Base-by-base conservation (phyloP, 2,888 invertebrate species). In the Exephanes ischioxanthus region DNA sequence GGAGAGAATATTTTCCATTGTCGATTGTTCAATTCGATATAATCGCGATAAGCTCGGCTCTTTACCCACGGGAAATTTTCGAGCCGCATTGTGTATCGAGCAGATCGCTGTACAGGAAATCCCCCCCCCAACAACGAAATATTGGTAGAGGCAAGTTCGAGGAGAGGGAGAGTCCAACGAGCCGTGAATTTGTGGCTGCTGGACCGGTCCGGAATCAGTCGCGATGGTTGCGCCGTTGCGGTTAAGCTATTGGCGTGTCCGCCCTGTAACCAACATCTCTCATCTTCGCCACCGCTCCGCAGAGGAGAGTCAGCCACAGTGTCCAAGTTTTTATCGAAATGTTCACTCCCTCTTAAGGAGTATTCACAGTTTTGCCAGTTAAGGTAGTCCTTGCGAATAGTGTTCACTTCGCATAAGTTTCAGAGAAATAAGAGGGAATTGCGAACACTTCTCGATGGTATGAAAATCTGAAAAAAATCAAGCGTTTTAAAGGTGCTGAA, bases 41-140 rank as follows among this genome's bases (percentile, higher is more conserved):
- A 81, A 72, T 55, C 66, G 61, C 70, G 78, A 79, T 81, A 79
- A 85, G 72, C 80, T 84, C 66, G 82, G 70, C 72, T 84, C 85
- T 71, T 84, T 75, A 71, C 84, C 87, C 88, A 86, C 83, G 89
- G 85, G 87, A 86, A 88, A 89, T 90, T 90, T 90, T 88, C 85
- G 85, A 81, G 67, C 48, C 26, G 51, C 66, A 63, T 16, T 48
- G 80, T 33, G 16, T 45, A 61, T 30, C 5, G 61, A 30, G 53
- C 19, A 19, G 11, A 45, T 45, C 11, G 19, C 7, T 53, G 7
- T 19, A 9, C 19, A 2, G 53, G 41, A 76, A 53, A 41, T 26
- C 45, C 45, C 9, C 37, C 9, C 11, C 41, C 41, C 14, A 30
- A 70, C 72, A 61, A 14, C 51, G 78, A 75, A 70, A 61, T 75